Base-by-base conservation (phyloP, 2,113 vertebrate species). In the Thalassoma bifasciatum region DNA sequence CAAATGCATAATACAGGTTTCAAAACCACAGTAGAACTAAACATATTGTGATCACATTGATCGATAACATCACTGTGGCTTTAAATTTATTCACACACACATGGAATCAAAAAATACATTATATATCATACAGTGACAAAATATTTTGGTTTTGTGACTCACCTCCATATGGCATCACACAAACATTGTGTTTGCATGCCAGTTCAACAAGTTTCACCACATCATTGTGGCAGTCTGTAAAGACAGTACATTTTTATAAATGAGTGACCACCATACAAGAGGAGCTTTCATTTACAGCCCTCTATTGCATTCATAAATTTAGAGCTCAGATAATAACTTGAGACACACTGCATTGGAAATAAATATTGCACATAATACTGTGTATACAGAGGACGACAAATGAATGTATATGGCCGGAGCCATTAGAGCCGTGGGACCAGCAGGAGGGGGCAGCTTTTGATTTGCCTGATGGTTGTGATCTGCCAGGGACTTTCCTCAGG, bases 81-180 rank as follows among this genome's bases (percentile, higher is more conserved):
- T 42, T 13, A 13, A 4, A 13, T 42, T 4, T 14, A 58, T 2
- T 50, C 52, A 17, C 14, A 6, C 36, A 49, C 22, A 3, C n/a
- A 65, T 46, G 10, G 11, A 16, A 70, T 24, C 22, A 49, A 40
- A 65, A n/a, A n/a, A 54, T 37, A 23, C 22, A 66, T 78, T 22
- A 21, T n/a, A 49, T 23, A 44, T 51, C 66, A 58, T 56, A 34
- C 49, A 44, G n/a, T 44, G 56, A 62, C 66, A 36, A 59, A 12
- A 40, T 23, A 1, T 5, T 64, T 14, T 50, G 14, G 68, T 50
- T 51, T 60, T 8, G 50, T 7, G 65, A 92, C 97, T 94, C 93
- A 98, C 98, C 98, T 88, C 98, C 98, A 91, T 95, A 97, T 36
- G 98, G 98, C 88, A 99, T 99, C 90, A 99, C 91, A 94, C 98